Evolutionary conservation across 2,888 invertebrate genomes (phyloP), one percentile per base, ranked within the genome.

Genomic region (Escarpia spicata): DNA sequence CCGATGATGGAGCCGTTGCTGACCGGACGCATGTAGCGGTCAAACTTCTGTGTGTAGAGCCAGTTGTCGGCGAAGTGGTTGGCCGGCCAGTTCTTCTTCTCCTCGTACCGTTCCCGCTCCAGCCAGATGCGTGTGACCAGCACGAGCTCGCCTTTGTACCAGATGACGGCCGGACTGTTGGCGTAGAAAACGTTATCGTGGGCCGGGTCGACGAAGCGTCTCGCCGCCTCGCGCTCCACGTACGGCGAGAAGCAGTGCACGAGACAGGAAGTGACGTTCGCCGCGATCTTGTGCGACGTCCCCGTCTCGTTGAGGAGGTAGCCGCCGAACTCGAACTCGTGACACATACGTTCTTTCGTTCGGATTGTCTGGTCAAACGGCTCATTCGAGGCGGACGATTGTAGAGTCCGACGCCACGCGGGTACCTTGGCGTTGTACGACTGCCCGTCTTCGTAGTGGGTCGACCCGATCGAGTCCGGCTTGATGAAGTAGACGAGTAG

Each of bases 61-160:
- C 94, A 95, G 92, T 95, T 95, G 93, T 95, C 95, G n/a, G 94
- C 93, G 92, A 95, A 95, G 90, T 94, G 94, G 92, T 95, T 95
- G 8, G 94, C 92, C 31, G 94, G 94, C 94, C 94, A 94, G 93
- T 94, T 92, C 19, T 94, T 93, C 90, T 94, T 94, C 26, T 93
- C 90, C 90, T 94, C 94, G 92, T 94, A 95, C 45, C 93, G 94
- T 92, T 95, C 95, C 43, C 94, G 92, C 89, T 94, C 94, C 44
- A 95, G 92, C 95, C 95, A 95, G 2, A 95, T 94, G 8, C 95
- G 92, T 26, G 94, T 92, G 58, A 95, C 94, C 12, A 94, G 90
- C 2, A 95, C 93, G 3, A 95, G 91, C 90, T 94, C 92, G 26
- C 93, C 93, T 12, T 93, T 91, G 93, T 93, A 92, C 95, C 95